A percentile compares a stretch with the other conserved stretches of the same genome.
Evolutionary conservation across 2,888 invertebrate genomes (phyloP).

Genomic region (Spicauda simplicius): DNA sequence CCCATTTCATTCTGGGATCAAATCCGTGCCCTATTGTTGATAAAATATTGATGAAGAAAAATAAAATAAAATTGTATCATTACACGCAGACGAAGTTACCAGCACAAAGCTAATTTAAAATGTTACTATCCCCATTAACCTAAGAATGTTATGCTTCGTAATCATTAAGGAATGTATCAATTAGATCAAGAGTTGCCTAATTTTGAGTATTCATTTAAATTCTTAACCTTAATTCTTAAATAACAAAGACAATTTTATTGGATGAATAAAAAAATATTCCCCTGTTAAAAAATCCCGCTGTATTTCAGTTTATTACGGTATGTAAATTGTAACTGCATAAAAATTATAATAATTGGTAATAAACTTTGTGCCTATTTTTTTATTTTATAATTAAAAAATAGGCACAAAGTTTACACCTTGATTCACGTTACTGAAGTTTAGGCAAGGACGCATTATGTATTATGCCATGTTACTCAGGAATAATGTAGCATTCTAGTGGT

Average conservation of each 20-base stretch:
- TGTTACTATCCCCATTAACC: not conserved
- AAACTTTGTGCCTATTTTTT: too few relatives aligned
- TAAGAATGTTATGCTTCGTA: not conserved
- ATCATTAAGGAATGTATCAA: not conserved
- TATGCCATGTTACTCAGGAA: too few relatives aligned
- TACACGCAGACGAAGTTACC: not conserved
- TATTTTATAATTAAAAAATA: too few relatives aligned
- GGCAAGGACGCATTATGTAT: too few relatives aligned
- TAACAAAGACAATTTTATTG: not conserved
- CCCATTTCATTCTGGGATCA: too few relatives aligned
- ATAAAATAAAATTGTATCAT: not conserved
- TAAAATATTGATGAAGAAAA: too few relatives aligned
- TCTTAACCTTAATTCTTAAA: not conserved
- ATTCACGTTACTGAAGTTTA: too few relatives aligned
- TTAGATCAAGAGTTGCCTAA: not conserved
- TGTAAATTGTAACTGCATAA: conserved; percentile 1
- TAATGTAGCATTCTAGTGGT: too few relatives aligned
- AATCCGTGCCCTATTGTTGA: too few relatives aligned
- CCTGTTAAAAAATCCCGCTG: not conserved
- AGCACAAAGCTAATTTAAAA: not conserved
- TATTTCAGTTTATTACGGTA: conserved; percentile 4
- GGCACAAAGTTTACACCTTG: too few relatives aligned
- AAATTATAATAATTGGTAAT: not conserved
- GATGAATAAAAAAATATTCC: not conserved
- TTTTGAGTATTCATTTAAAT: not conserved